phyloP scores from a whole-genome alignment of 2,797 vertebrate species.

The Myoxocephalus aenaeus region DNA sequence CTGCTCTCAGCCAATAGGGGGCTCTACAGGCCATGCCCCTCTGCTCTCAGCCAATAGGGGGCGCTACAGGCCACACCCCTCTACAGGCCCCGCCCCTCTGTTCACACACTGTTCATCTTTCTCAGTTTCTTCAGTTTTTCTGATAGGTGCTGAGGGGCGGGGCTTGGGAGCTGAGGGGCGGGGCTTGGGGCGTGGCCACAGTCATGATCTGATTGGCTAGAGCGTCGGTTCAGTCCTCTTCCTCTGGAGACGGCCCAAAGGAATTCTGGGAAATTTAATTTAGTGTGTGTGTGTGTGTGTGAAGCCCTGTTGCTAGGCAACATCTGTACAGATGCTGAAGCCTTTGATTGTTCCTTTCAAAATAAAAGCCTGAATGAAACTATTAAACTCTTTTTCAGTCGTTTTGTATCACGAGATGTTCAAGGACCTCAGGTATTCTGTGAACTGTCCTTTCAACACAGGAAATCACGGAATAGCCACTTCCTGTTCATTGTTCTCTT shows the following conservation, averaged over 20 bases:
- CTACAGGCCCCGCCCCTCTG: background rate
- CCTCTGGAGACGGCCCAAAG: background rate
- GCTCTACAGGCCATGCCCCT: background rate
- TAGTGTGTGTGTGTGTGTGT: background rate
- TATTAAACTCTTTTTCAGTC: background rate
- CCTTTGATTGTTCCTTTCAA: conserved; percentile 40
- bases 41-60: conserved; percentile 76
- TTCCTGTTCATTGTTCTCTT: no score
- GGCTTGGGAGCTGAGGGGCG: background rate
- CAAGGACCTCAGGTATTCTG: no score
- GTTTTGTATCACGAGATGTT: background rate
- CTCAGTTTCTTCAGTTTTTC: background rate
- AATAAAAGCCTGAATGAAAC: conserved; percentile 53
- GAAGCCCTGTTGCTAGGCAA: conserved; percentile 57
- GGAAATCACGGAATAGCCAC: no score
- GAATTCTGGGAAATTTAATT: conserved; percentile 37
- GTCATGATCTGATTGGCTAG: background rate
- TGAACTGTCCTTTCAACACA: no score
- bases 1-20: conserved; percentile 76
- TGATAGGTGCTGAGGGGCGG: background rate
- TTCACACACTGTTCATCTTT: background rate
- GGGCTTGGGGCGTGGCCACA: background rate
- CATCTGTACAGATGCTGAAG: conserved; percentile 43
- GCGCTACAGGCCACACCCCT: background rate
- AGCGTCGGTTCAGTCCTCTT: background rate